These are phyloP conservation scores for Vulpes vulpes DNA, from an alignment of 2,113 vertebrate species.

Conservation along the genomic window DNA sequence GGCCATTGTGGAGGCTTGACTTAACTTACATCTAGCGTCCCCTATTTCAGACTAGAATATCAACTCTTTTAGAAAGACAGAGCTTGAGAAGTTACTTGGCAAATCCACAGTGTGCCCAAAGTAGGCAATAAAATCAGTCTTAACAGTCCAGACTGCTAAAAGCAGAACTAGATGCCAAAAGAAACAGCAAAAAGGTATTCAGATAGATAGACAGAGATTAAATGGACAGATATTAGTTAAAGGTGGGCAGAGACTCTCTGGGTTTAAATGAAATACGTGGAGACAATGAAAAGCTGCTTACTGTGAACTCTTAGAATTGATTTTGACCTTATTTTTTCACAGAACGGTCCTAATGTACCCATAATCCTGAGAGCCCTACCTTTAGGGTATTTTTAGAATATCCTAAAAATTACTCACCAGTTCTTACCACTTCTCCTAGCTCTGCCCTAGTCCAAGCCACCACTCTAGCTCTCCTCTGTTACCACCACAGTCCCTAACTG, in stretches of 20 bases:
- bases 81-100: background rate
- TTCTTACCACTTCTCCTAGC: background rate
- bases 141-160: background rate
- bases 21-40: background rate
- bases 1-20: background rate
- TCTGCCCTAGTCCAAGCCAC: background rate
- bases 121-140: background rate
- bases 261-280: background rate
- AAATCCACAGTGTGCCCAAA: background rate
- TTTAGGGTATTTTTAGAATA: background rate
- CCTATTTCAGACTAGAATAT: background rate
- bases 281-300: background rate
- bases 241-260: background rate
- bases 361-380: rapidly evolving
- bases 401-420: no score
- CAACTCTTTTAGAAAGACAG: background rate
- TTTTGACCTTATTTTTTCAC: slow-evolving; percentile 3
- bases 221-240: background rate
- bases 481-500: background rate
- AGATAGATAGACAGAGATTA: background rate
- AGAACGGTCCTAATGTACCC: background rate
- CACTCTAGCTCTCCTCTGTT: background rate
- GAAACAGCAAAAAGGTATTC: background rate
- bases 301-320: background rate
- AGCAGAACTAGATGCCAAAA: background rate